phyloP scores from a whole-genome alignment of 2,113 vertebrate species.

The Phodopus roborovskii region DNA sequence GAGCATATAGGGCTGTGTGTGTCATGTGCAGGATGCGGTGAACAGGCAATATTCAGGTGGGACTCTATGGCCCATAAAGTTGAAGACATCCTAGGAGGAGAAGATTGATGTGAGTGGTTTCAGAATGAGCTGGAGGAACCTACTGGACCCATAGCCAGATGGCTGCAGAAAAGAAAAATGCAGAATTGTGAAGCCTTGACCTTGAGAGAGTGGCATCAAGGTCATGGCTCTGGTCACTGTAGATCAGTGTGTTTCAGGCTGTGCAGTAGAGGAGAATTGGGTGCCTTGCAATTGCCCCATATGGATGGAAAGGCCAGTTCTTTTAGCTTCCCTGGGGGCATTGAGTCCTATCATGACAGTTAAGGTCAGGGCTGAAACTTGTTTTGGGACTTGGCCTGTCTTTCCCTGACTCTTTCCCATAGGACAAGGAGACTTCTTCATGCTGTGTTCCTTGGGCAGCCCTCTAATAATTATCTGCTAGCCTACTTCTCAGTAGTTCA shows the following conservation, averaged over 20 bases:
- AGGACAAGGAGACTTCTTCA: background rate
- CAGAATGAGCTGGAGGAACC: background rate
- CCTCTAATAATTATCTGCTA: background rate
- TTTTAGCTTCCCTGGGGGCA: background rate
- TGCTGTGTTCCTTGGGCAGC: no score
- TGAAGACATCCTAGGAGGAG: background rate
- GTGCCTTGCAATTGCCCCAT: background rate
- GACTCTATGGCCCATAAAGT: background rate
- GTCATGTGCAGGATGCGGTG: background rate
- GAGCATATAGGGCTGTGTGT: background rate
- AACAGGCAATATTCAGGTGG: background rate
- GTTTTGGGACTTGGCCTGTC: background rate
- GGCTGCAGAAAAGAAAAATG: background rate
- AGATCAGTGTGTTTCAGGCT: background rate
- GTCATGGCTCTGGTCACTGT: background rate
- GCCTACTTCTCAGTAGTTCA: background rate
- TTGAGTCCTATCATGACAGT: background rate
- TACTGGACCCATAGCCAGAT: background rate
- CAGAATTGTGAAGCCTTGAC: background rate
- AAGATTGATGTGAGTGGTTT: no score
- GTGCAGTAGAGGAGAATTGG: background rate
- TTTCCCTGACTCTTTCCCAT: accelerated
- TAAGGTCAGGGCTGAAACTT: background rate
- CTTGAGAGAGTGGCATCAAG: background rate
- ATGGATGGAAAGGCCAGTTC: background rate